Evolutionary conservation across 2,113 vertebrate species (phyloP), one percentile per base, ranked within the genome.

Genomic region (Argyrosomus japonicus): DNA sequence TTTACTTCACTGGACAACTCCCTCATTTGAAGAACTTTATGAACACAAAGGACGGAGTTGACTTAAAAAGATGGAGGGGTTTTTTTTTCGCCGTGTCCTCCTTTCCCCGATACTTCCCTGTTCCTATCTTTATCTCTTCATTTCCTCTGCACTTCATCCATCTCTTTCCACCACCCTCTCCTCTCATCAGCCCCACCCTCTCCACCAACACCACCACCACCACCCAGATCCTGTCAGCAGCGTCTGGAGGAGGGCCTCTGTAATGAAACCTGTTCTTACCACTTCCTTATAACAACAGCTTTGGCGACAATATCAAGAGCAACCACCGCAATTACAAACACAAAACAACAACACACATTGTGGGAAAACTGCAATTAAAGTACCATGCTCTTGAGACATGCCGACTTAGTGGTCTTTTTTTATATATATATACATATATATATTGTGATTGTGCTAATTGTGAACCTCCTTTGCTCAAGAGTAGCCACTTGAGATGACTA

Each of bases 281-380:
- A 82, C 87, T 91, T 91, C 32, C 77, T 83, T 84, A 64, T 88
- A 91, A 90, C 76, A 23, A 36, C 57, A 18, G 74, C 73, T 81
- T 84, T 68, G 48, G 78, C 56, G 72, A 88, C 67, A 79, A 43
- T 75, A 78, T 87, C 40, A 81, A 87, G 82, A 90, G 78, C 81
- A 92, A 86, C 89, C 76, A 91, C 86, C 76, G 77, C 91, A 94
- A 93, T 95, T 95, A 95, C 8, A 3, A 80, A 75, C 75, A 63
- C 70, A 72, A 85, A 82, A 86, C 61, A 82, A 84, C 84, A 88
- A 81, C 88, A 83, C 23, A 43, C 21, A 15, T 1, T 19, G 64
- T 87, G 56, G 72, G 61, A 86, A 88, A 83, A 82, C 82, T 64
- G 21, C 83, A 88, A 86, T 92, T 89, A 84, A 87, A 68, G 54